These are phyloP conservation scores for Dromaius novaehollandiae DNA, from an alignment of 2,113 vertebrate species.

Conservation along the genomic window DNA sequence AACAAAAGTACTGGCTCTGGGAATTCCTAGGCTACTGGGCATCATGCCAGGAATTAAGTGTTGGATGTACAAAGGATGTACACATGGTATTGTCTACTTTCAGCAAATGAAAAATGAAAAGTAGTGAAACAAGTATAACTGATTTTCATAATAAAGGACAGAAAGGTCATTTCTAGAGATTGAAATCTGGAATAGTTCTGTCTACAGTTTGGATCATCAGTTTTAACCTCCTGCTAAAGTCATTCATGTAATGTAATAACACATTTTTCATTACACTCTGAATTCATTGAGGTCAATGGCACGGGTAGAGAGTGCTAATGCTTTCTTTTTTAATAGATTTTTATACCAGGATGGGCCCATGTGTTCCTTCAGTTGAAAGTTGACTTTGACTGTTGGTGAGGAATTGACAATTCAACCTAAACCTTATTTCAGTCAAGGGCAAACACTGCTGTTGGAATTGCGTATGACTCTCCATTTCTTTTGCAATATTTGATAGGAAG, in stretches of 20 bases:
- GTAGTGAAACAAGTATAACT: not conserved
- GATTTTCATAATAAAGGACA: not conserved
- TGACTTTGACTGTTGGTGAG: not conserved
- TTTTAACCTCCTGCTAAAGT: not conserved
- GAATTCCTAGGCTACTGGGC: not conserved
- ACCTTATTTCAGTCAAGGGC: not conserved
- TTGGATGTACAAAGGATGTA: not conserved
- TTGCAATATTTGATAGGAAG: not conserved
- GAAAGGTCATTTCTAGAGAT: not conserved
- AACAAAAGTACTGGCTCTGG: not conserved
- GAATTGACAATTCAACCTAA: not conserved
- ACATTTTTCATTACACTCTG: not conserved
- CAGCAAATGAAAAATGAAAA: not conserved
- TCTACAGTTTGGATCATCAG: not conserved
- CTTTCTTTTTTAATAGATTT: not conserved
- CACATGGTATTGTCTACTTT: not conserved
- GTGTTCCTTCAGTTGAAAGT: not conserved
- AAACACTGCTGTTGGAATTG: not conserved
- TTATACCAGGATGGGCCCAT: not conserved
- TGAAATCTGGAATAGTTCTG: not conserved
- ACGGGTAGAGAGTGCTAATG: not conserved
- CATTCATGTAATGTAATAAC: not conserved
- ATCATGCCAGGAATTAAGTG: not conserved
- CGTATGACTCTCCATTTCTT: not conserved
- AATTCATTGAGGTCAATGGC: not conserved